A percentile compares a stretch with the other conserved stretches of the same genome.
Conservation (phyloP, 2,113 vertebrate genomes). For the Pachyramphus minor region DNA sequence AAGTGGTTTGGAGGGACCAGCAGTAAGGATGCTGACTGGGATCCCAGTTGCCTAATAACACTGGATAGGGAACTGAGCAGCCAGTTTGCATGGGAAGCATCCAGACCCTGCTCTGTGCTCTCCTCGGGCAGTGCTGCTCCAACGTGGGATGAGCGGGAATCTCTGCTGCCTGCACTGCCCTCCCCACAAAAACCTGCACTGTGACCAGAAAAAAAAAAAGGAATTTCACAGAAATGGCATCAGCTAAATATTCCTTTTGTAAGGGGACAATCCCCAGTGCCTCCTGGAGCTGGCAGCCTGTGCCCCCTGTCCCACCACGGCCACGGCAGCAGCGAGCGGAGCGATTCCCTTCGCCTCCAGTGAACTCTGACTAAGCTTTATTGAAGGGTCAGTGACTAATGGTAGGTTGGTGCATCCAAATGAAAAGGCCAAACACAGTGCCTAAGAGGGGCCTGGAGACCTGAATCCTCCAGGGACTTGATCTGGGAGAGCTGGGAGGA, state of each 20-base stretch:
- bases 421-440: background rate
- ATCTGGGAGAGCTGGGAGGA: conserved; percentile 48
- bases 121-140: background rate
- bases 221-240: background rate
- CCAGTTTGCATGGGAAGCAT: fast-evolving
- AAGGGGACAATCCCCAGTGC: background rate
- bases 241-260: background rate
- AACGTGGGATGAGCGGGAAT: fast-evolving
- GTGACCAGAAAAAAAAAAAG: background rate
- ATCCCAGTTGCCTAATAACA: background rate
- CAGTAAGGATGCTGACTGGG: background rate
- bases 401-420: background rate
- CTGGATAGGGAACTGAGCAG: background rate
- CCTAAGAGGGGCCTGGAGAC: background rate
- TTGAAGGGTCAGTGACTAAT: background rate
- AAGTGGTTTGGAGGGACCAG: background rate
- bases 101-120: background rate
- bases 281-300: background rate
- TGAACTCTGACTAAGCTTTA: background rate
- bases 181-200: background rate
- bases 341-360: background rate
- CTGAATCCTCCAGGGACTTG: background rate
- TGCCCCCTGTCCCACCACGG: background rate
- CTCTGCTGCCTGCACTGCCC: background rate
- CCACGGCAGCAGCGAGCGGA: background rate